A percentile compares a stretch with the other conserved stretches of the same genome.
Conservation (phyloP, 2,888 invertebrate species). For the Habroteleia sp. region DNA sequence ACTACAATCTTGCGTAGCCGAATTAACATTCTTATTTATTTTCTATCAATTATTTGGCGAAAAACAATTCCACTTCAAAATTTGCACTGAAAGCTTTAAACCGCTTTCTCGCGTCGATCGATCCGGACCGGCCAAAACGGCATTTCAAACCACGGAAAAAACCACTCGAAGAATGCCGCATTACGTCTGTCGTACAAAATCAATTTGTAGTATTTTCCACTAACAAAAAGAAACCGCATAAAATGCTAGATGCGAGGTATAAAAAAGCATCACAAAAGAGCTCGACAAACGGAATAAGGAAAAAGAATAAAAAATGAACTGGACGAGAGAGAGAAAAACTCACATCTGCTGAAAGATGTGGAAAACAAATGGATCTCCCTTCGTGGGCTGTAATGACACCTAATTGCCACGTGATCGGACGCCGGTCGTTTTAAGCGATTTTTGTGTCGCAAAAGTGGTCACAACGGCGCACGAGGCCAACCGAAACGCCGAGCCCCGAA, state of each 20-base stretch:
- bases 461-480: slow-evolving; percentile 34
- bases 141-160: slow-evolving; percentile 23
- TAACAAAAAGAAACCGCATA: neutral
- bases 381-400: slow-evolving; percentile 29
- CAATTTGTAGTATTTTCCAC: slow-evolving; percentile 1
- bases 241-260: no score
- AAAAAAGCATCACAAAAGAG: no score
- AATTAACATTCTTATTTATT: no score
- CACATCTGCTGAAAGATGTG: neutral
- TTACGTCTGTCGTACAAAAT: slow-evolving; percentile 7
- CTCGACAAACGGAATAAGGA: no score
- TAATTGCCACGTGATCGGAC: slow-evolving; percentile 64
- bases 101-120: slow-evolving; percentile 29
- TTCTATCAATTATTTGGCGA: no score
- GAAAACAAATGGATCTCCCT: neutral
- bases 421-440: slow-evolving; percentile 31
- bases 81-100: neutral
- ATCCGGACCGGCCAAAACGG: slow-evolving; percentile 32
- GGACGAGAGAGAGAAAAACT: neutral
- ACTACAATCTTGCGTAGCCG: no score
- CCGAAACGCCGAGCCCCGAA: slow-evolving; percentile 46
- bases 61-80: no score
- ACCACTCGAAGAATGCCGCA: slow-evolving; percentile 16
- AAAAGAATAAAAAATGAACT: neutral
- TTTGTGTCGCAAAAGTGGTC: slow-evolving; percentile 24